A percentile compares a stretch with the other conserved stretches of the same genome.
Conservation (phyloP, 2,888 invertebrate species). For the Cremastobaeus sp. region DNA sequence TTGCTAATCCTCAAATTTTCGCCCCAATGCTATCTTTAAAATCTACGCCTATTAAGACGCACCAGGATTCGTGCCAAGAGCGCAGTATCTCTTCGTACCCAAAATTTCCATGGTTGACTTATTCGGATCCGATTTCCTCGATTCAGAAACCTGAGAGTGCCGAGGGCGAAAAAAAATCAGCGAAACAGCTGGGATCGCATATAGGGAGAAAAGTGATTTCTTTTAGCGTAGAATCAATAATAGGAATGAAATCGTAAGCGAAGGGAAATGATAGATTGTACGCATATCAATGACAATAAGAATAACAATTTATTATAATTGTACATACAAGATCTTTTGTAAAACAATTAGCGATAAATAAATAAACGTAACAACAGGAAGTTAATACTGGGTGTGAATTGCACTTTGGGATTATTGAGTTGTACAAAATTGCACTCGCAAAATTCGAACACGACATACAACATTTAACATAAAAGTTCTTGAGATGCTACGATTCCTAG, state of each 20-base stretch:
- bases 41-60: no score
- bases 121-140: slow-evolving; percentile 48
- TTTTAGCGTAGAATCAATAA: slow-evolving; percentile 76
- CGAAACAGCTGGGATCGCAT: slow-evolving; percentile 33
- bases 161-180: slow-evolving; percentile 48
- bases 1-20: no score
- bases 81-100: slow-evolving; percentile 48
- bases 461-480: no score
- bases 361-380: slow-evolving; percentile 25
- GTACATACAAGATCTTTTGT: slow-evolving; percentile 21
- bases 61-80: no score
- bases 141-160: slow-evolving; percentile 31
- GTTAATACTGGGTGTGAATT: no score
- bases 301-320: slow-evolving; percentile 2
- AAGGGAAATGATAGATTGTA: no score
- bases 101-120: slow-evolving; percentile 66
- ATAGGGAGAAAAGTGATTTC: slow-evolving; percentile 73
- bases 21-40: no score
- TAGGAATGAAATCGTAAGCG: slow-evolving; percentile 70
- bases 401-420: no score
- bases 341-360: background rate
- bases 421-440: background rate
- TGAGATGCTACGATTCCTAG: no score
- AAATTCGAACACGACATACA: no score
- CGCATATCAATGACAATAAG: no score